phyloP scores from a whole-genome alignment of 2,113 vertebrate genomes.

The Muntiacus muntjak region DNA sequence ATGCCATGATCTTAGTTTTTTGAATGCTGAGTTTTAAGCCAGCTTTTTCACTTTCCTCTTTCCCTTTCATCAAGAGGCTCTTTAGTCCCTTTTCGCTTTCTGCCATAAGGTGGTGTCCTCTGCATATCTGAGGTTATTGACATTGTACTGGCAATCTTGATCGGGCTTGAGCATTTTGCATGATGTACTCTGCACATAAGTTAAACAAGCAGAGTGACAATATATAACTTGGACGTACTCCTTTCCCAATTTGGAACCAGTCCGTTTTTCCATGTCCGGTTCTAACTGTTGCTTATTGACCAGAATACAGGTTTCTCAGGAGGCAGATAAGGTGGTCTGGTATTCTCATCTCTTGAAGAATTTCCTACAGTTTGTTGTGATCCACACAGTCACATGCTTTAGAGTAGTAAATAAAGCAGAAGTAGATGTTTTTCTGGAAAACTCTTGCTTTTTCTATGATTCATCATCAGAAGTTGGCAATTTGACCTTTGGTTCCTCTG shows the following conservation, averaged over 20 bases:
- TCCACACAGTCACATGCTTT: background rate
- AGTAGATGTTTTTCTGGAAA: background rate
- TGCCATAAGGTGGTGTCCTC: background rate
- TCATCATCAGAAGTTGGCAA: background rate
- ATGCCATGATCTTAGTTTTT: background rate
- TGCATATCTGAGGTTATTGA: background rate
- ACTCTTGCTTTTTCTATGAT: background rate
- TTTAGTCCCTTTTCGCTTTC: background rate
- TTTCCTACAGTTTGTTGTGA: background rate
- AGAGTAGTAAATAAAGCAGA: background rate
- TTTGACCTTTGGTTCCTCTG: background rate
- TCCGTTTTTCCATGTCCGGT: fast-evolving
- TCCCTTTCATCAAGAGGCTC: background rate
- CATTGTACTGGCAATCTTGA: background rate
- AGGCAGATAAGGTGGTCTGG: background rate
- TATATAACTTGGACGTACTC: background rate
- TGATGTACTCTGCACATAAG: background rate
- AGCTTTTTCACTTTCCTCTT: background rate
- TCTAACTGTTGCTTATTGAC: background rate
- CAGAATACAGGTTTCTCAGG: background rate
- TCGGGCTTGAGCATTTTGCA: background rate
- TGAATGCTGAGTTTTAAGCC: background rate
- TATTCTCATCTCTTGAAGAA: background rate
- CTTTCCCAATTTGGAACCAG: background rate
- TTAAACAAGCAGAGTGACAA: background rate